Base-by-base conservation (phyloP, 2,113 vertebrate species). In the Bostrychus sinensis region DNA sequence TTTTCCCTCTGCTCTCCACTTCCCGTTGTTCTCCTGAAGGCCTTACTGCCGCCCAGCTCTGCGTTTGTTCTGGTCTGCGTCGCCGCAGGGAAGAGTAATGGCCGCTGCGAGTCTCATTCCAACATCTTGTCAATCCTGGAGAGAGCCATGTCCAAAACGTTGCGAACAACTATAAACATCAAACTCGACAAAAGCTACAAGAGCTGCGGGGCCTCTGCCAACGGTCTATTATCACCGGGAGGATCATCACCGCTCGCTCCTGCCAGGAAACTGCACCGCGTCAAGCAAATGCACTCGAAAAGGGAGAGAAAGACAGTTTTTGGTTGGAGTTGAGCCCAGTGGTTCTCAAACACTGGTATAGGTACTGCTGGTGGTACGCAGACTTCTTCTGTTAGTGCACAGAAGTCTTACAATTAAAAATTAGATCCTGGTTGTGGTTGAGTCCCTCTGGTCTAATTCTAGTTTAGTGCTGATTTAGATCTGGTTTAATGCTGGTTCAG, bases 211-310 rank as follows among this genome's bases (percentile, higher is more conserved):
- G 43, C 20, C 22, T 9, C 20, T 12, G 43, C 43, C 43, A 46
- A 25, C 20, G 22, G 20, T 10, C 43, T 50, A 14, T 48, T 50
- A 50, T 50, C 46, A 26, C 46, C 23, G 13, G 5, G 46, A 50
- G 46, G 5, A 26, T 26, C 23, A 50, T 12, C 22, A 4, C 8
- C 5, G 13, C 5, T 32, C 13, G 22, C 11, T 22, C 12, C 43
- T 46, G 46, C 22, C 46, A 50, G 46, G 46, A 48, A 50, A 16
- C n/a, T n/a, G n/a, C n/a, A n/a, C n/a, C n/a, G n/a, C n/a, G n/a
- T n/a, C n/a, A n/a, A n/a, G n/a, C n/a, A n/a, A n/a, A n/a, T n/a
- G n/a, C n/a, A n/a, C n/a, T n/a, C n/a, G n/a, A n/a, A n/a, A n/a
- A n/a, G n/a, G n/a, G n/a, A n/a, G n/a, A n/a, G n/a, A n/a, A n/a